These are phyloP conservation scores for Callithrix jacchus DNA, from an alignment of 2,113 vertebrate genomes.

Conservation along the genomic window DNA sequence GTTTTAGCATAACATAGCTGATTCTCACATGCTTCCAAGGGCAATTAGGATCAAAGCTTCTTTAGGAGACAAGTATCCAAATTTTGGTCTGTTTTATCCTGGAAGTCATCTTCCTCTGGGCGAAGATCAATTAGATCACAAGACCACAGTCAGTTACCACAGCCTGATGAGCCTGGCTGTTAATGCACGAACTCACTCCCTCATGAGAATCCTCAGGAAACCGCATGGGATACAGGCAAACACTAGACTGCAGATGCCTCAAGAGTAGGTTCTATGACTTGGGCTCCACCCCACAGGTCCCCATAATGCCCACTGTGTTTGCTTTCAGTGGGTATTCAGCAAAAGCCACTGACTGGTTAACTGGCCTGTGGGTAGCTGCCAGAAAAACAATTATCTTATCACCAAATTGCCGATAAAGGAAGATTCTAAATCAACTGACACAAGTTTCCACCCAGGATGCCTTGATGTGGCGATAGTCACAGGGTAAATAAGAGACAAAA, in stretches of 20 bases:
- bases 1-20: background rate
- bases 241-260: background rate
- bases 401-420: background rate
- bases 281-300: background rate
- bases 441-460: background rate
- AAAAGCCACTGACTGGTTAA: background rate
- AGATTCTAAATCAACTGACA: background rate
- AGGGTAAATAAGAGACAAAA: background rate
- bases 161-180: background rate
- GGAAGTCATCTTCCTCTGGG: background rate
- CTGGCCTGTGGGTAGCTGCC: background rate
- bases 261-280: background rate
- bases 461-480: background rate
- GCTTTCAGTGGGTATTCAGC: background rate
- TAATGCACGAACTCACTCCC: background rate
- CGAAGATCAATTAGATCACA: background rate
- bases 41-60: background rate
- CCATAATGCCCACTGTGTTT: background rate
- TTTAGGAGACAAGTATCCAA: background rate
- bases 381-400: background rate
- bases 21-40: background rate
- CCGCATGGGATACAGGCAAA: rapidly evolving
- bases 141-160: background rate
- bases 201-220: background rate
- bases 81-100: background rate